Base-by-base conservation (phyloP, 2,797 vertebrate species). In the Acestrorhynchus altus region DNA sequence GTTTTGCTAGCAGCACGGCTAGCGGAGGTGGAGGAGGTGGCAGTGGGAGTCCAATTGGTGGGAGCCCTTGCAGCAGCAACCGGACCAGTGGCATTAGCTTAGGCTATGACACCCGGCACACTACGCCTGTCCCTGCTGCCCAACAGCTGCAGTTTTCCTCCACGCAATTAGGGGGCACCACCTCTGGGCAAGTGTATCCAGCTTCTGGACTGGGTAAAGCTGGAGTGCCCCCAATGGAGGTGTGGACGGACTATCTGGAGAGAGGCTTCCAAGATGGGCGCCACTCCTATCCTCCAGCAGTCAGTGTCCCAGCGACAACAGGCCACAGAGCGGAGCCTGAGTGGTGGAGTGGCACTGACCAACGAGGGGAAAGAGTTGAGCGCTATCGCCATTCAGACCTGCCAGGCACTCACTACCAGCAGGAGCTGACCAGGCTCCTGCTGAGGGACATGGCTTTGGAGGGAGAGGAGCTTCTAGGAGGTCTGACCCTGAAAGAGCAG, bases 31-130 rank as follows among this genome's bases (percentile, higher is more conserved):
- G 92, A 0, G 92, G 93, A 0, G 92, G 91, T 0, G 81, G 84
- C 9, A 79, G 90, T 8, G 90, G 87, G 4, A 96, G 95, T 28
- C 95, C 95, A 13, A 89, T 93, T 84, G 92, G 91, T 84, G 92
- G 91, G 7, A 95, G 93, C 85, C 92, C 94, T 67, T 94, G 94
- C 84, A 94, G 95, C 91, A 96, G 95, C 90, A 96, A 95, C 84
- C 91, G 95, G 1, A 96, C 95, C 85, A 96, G 95, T 6, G 95
- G 95, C 80, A 96, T 96, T 90, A 96, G 95, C 84, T 90, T 96
- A 83, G 95, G 95, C 77, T 96, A 95, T 1, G 95, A 96, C 90
- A 92, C 91, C 0, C 91, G 94, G 52, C 93, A 61, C 39, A n/a
- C 94, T 74, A 89, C 90, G 0, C 90, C 91, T 26, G 89, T 88